Base-by-base conservation (phyloP, 2,113 vertebrate species). In the Urocolius indicus region DNA sequence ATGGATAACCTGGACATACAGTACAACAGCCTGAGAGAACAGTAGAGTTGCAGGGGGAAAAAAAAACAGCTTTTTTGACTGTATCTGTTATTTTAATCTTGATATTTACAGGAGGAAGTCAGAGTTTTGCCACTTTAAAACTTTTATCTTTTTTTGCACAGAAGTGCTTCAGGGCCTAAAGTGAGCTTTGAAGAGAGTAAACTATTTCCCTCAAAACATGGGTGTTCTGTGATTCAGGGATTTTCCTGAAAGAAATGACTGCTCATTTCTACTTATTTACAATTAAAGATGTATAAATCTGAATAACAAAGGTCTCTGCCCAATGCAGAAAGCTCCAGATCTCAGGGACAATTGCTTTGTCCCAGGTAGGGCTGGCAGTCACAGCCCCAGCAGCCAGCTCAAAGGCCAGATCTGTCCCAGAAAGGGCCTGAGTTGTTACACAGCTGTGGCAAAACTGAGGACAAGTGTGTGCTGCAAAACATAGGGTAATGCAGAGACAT, bases 321-420 rank as follows among this genome's bases (percentile, higher is more conserved):
- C 0, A 0, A 34, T 10, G 41, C 58, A 46, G 57, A 71, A 81
- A 62, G 52, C 59, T 41, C 58, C 51, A 75, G 62, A 51, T 59
- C 36, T 48, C 3, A 7, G 51, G 32, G 18, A 27, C 59, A 66
- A 3, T 20, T 0, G 0, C 15, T 24, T 45, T 15, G 23, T 29
- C 14, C 5, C 34, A 43, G 36, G 32, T 32, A 69, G n/a, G 22
- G 16, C 69, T 17, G 32, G 51, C 51, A 86, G 68, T 10, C 17
- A 8, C 2, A 2, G 45, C 9, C 45, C 22, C 54, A 67, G 77
- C 49, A 85, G 87, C 26, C 69, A 69, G 41, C 41, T 32, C 9
- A 9, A 16, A 5, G 72, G n/a, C 8, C 18, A 11, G 2, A 0
- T 43, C 22, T 38, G 54, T 14, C 21, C 38, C 0, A 2, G 23